Conservation (phyloP, 2,797 vertebrate species). For the Hyperoplus lanceolatus region DNA sequence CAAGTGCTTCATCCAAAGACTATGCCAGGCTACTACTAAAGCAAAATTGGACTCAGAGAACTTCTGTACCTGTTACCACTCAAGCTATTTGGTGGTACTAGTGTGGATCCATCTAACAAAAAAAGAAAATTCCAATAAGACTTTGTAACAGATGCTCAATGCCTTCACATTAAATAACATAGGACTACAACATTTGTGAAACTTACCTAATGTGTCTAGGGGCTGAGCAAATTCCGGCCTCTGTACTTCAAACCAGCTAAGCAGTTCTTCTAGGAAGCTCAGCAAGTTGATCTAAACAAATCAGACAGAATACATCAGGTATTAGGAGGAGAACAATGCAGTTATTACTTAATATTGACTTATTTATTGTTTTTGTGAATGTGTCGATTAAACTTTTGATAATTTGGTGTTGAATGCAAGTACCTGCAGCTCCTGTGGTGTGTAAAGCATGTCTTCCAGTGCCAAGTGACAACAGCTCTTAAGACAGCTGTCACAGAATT, state of each 20-base stretch:
- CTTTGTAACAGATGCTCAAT: background rate
- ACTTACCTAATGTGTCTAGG: conserved; percentile 78
- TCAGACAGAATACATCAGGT: conserved; percentile 14
- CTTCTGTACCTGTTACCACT: conserved; percentile 78
- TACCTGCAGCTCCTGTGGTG: conserved; percentile 89
- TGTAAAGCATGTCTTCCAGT: conserved; percentile 91
- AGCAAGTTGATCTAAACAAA: conserved; percentile 87
- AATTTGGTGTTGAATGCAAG: background rate
- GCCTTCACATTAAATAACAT: background rate
- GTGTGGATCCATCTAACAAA: conserved; percentile 72
- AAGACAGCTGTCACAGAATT: conserved; percentile 91
- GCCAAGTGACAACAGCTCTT: conserved; percentile 90
- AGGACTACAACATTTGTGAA: background rate
- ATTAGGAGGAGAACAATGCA: background rate
- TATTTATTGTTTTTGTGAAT: background rate
- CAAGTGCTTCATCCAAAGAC: conserved; percentile 12
- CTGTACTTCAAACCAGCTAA: conserved; percentile 91
- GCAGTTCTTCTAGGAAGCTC: conserved; percentile 91
- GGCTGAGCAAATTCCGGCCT: conserved; percentile 92
- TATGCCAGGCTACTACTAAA: conserved; percentile 1
- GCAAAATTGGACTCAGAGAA: conserved; percentile 12
- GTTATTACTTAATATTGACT: background rate
- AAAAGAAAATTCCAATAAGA: conserved; percentile 19
- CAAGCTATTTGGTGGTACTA: conserved; percentile 58
- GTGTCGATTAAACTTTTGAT: background rate